A percentile compares a stretch with the other conserved stretches of the same genome.
Evolutionary conservation across 2,888 invertebrate genomes (phyloP).

Genomic region (Trichopoda pennipes): DNA sequence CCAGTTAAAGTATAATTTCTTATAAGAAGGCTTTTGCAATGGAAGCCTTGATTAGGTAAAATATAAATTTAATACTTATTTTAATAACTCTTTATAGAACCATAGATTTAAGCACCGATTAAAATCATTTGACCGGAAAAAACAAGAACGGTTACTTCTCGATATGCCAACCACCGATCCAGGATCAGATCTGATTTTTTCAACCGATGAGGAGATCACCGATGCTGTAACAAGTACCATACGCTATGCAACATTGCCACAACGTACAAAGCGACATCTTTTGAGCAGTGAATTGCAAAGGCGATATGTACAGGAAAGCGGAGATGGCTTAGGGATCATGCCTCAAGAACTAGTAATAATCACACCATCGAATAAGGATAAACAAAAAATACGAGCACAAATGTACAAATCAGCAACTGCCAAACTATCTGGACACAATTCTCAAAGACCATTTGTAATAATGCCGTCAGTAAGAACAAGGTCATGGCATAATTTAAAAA

Average conservation of each 20-base stretch:
- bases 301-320: constrained; percentile 76
- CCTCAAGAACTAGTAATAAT: constrained; percentile 82
- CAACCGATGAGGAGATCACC: constrained; percentile 83
- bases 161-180: constrained; percentile 85
- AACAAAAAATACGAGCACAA: constrained; percentile 36
- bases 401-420: constrained; percentile 23
- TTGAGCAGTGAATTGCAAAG: constrained; percentile 79
- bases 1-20: too few species aligned
- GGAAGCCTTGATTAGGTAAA: too few species aligned
- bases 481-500: constrained; percentile 79
- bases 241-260: constrained; percentile 72
- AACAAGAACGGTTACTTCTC: constrained; percentile 79
- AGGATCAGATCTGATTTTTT: constrained; percentile 83
- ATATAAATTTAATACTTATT: not conserved
- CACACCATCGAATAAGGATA: constrained; percentile 75
- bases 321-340: constrained; percentile 76
- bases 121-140: constrained; percentile 69
- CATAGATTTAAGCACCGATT: constrained; percentile 68
- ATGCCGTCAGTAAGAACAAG: constrained; percentile 74
- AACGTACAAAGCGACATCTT: constrained; percentile 75
- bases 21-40: too few species aligned
- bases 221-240: constrained; percentile 64
- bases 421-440: constrained; percentile 61
- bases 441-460: constrained; percentile 68
- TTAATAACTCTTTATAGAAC: constrained; percentile 57